These are phyloP conservation scores for Motacilla tschutschensis DNA, from an alignment of 2,113 vertebrate species.

Conservation along the genomic window DNA sequence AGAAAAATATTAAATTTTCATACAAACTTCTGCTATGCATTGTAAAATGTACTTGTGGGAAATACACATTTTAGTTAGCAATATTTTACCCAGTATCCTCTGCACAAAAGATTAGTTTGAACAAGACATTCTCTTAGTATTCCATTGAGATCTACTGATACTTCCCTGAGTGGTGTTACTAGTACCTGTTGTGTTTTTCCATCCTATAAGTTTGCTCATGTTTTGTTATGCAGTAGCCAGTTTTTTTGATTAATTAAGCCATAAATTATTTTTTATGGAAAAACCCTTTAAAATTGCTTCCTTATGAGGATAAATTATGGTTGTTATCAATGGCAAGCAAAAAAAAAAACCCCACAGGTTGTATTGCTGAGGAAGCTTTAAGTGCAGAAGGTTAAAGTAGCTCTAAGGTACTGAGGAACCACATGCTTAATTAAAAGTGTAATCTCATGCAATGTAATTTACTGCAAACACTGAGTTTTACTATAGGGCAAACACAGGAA, in stretches of 20 bases:
- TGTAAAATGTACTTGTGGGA: background rate
- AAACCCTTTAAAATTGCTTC: background rate
- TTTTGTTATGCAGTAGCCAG: background rate
- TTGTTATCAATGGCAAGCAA: background rate
- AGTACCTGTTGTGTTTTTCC: background rate
- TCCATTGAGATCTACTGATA: background rate
- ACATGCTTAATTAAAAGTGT: background rate
- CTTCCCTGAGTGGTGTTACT: background rate
- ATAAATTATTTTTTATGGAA: rapidly evolving
- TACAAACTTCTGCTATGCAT: background rate
- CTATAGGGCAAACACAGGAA: background rate
- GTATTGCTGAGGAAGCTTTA: background rate
- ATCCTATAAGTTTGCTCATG: background rate
- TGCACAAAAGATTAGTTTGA: background rate
- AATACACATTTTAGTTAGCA: background rate
- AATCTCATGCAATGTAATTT: background rate
- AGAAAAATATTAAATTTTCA: background rate
- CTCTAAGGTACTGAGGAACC: background rate
- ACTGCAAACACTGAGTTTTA: background rate
- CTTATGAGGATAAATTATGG: background rate
- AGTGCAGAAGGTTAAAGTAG: background rate
- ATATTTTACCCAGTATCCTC: background rate
- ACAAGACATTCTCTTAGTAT: background rate
- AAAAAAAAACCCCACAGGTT: background rate
- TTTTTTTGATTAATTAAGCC: background rate